Conservation (phyloP, 2,888 invertebrate genomes). For the Troglohyphantes excavatus region DNA sequence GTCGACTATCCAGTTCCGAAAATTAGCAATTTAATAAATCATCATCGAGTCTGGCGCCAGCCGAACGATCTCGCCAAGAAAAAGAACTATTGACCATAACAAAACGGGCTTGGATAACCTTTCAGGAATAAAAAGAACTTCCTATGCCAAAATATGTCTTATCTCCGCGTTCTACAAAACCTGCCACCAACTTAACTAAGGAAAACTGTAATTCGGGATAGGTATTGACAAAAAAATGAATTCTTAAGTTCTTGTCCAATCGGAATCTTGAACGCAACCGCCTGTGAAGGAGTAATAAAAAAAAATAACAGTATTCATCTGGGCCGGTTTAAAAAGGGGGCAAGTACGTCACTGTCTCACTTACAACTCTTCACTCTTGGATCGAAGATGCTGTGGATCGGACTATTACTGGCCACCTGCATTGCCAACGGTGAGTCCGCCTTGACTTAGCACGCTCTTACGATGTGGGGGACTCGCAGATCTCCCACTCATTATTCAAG, state of each 20-base stretch:
- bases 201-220: slow-evolving; percentile 65
- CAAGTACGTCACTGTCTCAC: slow-evolving; percentile 37
- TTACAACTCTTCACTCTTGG: slow-evolving; percentile 17
- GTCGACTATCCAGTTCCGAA: neutral
- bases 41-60: neutral
- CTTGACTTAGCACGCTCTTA: no score
- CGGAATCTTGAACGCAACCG: slow-evolving; percentile 56
- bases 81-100: slow-evolving; percentile 8
- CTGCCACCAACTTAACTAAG: slow-evolving; percentile 39
- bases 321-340: slow-evolving; percentile 76
- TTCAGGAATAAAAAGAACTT: slow-evolving; percentile 32
- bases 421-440: slow-evolving; percentile 58
- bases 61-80: neutral
- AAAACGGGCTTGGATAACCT: slow-evolving; percentile 21
- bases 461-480: no score
- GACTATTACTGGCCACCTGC: slow-evolving; percentile 54
- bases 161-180: slow-evolving; percentile 56
- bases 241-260: slow-evolving; percentile 64
- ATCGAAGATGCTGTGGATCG: slow-evolving; percentile 73
- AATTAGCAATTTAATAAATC: neutral
- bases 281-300: slow-evolving; percentile 73
- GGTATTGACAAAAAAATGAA: slow-evolving; percentile 48
- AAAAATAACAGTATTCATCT: slow-evolving; percentile 33
- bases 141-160: slow-evolving; percentile 42
- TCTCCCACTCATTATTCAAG: no score